These are phyloP conservation scores for Microchirus variegatus DNA, from an alignment of 2,797 vertebrate genomes.

Conservation along the genomic window DNA sequence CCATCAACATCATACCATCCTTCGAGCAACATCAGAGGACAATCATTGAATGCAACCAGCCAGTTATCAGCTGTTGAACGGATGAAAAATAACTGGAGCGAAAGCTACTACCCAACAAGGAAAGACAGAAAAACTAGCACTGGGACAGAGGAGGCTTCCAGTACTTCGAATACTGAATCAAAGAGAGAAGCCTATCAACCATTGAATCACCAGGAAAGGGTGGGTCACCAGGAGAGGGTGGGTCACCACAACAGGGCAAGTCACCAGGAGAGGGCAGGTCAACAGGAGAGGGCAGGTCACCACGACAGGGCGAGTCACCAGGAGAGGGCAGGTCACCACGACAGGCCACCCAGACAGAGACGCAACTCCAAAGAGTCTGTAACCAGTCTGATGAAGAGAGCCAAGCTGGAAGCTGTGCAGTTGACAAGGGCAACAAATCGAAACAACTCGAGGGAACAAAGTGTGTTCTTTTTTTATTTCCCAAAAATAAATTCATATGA, in stretches of 20 bases:
- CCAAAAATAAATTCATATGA: background rate
- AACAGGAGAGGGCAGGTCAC: no score
- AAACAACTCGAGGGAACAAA: background rate
- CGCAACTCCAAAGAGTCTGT: background rate
- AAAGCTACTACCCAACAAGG: background rate
- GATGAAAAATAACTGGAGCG: background rate
- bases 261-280: no score
- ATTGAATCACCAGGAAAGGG: background rate
- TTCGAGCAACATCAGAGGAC: background rate
- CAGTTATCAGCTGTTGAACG: background rate
- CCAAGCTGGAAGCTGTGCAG: constrained; percentile 4
- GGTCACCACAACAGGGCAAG: no score
- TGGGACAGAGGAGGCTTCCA: background rate
- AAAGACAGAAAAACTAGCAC: background rate
- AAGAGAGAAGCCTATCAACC: background rate
- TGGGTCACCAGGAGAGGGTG: background rate
- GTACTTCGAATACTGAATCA: background rate
- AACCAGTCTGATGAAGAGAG: constrained; percentile 39
- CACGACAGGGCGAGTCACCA: background rate
- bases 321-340: background rate
- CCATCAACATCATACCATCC: background rate
- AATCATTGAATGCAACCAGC: background rate
- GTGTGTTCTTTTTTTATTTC: constrained; percentile 24
- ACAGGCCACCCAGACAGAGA: background rate
- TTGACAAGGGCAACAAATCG: constrained; percentile 4